Conservation (phyloP, 2,888 invertebrate genomes). For the Tetheella fluctuosa region DNA sequence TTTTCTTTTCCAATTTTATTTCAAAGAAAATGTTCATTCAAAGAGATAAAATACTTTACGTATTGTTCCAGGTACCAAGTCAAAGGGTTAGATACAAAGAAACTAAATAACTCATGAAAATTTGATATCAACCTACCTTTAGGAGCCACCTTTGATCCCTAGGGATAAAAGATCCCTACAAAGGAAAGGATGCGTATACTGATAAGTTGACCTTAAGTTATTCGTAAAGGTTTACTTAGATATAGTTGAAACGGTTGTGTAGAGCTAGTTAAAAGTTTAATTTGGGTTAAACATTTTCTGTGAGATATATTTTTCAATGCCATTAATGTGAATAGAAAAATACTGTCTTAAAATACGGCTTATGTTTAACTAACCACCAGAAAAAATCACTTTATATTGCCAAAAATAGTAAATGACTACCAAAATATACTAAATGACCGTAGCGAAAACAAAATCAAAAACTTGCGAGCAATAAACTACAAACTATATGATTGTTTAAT, state of each 20-base stretch:
- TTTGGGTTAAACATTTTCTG: too few relatives aligned
- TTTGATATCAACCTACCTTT: conserved; percentile 2
- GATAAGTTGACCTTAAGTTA: not conserved
- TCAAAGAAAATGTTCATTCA: not conserved
- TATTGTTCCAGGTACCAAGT: not conserved
- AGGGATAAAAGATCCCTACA: conserved; percentile 5
- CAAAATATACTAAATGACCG: too few relatives aligned
- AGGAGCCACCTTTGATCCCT: conserved; percentile 7
- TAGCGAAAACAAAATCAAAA: too few relatives aligned
- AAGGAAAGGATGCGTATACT: not conserved
- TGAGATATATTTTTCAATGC: too few relatives aligned
- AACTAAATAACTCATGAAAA: conserved; percentile 10
- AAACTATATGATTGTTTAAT: too few relatives aligned
- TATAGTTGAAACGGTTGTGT: not conserved
- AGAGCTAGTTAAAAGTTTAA: not conserved
- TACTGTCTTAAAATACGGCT: too few relatives aligned
- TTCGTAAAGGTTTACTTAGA: conserved; percentile 5
- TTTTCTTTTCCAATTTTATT: conserved; percentile 1
- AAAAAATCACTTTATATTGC: too few relatives aligned
- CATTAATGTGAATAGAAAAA: too few relatives aligned
- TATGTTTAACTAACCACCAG: too few relatives aligned
- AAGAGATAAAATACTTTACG: not conserved
- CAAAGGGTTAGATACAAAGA: conserved; percentile 7
- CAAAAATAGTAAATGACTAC: too few relatives aligned
- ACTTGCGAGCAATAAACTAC: too few relatives aligned